Conservation (phyloP, 2,888 invertebrate species). For the Acanthosepion esculentum region DNA sequence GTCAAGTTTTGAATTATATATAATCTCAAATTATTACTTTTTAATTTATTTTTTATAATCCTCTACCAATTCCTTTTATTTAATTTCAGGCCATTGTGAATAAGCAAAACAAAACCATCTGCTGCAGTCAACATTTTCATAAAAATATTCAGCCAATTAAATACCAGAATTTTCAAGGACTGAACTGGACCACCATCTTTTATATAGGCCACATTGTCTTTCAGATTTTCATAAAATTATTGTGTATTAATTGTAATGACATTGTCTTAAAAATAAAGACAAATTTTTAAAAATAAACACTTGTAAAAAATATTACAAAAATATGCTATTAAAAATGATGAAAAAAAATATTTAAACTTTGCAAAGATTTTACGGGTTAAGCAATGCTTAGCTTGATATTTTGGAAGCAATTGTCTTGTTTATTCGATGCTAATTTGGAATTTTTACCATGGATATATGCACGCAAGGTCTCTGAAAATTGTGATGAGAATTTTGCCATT, state of each 20-base stretch:
- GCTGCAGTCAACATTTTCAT: neutral
- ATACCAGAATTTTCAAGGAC: neutral
- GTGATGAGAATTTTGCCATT: no score
- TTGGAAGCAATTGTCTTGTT: neutral
- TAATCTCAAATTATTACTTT: no score
- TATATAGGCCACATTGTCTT: neutral
- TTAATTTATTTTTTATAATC: neutral
- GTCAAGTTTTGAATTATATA: no score
- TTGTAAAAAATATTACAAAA: neutral
- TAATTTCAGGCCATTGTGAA: neutral
- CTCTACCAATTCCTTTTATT: neutral
- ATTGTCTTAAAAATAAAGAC: neutral
- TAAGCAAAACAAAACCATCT: neutral
- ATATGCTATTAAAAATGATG: neutral
- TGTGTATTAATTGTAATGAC: neutral
- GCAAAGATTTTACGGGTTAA: neutral
- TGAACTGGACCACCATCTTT: neutral
- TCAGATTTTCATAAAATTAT: neutral
- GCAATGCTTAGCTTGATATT: neutral
- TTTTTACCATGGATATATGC: neutral
- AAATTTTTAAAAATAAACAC: neutral
- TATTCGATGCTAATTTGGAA: neutral
- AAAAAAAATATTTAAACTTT: constrained; percentile 33
- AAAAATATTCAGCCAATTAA: neutral
- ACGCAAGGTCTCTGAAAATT: no score